Conservation (phyloP, 92 coral and sea anemone species). For the Palythoa heliodiscus region DNA sequence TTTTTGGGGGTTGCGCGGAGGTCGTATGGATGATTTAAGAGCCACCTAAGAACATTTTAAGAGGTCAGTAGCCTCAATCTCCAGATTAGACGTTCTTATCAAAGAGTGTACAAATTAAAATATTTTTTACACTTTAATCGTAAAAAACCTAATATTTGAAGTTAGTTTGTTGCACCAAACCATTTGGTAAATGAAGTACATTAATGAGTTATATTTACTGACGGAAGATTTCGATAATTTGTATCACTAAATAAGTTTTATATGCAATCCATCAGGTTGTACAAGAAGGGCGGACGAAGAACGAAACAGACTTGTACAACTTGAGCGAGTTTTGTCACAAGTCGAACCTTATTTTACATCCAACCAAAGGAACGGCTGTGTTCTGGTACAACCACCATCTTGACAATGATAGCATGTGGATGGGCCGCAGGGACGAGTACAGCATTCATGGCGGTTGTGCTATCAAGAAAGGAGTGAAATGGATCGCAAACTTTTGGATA, state of each 20-base stretch:
- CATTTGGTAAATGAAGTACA: no score
- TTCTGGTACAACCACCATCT: slow-evolving; percentile 96
- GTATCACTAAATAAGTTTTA: neutral
- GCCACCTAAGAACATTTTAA: no score
- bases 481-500: slow-evolving; percentile 96
- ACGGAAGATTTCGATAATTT: neutral
- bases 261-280: slow-evolving; percentile 3
- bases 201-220: no score
- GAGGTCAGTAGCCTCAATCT: no score
- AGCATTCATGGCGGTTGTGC: slow-evolving; percentile 97
- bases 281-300: slow-evolving; percentile 16
- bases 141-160: no score
- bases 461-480: slow-evolving; percentile 79
- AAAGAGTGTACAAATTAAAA: no score
- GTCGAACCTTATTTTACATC: slow-evolving; percentile 74
- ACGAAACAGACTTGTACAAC: slow-evolving; percentile 65
- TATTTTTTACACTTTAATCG: no score
- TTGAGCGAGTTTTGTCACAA: slow-evolving; percentile 77
- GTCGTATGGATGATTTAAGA: no score
- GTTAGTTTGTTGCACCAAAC: no score
- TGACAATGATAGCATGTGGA: slow-evolving; percentile 85
- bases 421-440: slow-evolving; percentile 80
- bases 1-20: no score
- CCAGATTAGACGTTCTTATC: no score
- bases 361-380: slow-evolving; percentile 87